These are phyloP conservation scores for Agrotis segetum DNA, from an alignment of 2,888 invertebrate genomes.

Conservation along the genomic window DNA sequence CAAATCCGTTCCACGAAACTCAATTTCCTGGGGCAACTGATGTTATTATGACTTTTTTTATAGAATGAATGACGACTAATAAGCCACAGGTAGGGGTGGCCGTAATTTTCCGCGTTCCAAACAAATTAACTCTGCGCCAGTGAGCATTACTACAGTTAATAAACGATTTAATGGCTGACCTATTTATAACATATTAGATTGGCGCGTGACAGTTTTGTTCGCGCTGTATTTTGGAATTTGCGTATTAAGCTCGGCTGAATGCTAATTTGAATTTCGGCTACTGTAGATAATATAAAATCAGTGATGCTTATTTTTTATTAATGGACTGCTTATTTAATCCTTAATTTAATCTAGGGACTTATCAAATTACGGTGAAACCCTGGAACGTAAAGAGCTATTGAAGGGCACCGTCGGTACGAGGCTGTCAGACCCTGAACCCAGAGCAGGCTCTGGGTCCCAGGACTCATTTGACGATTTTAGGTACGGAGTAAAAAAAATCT, in stretches of 20 bases:
- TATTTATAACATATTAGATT: slow-evolving; percentile 76
- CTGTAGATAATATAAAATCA: slow-evolving; percentile 24
- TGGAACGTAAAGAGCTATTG: no score
- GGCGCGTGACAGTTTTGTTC: slow-evolving; percentile 70
- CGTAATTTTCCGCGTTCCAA: slow-evolving; percentile 74
- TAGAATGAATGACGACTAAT: slow-evolving; percentile 68
- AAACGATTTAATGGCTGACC: slow-evolving; percentile 77
- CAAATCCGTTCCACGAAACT: slow-evolving; percentile 59
- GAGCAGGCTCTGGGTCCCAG: no score
- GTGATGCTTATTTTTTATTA: slow-evolving; percentile 17
- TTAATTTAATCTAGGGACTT: no score
- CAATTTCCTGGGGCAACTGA: slow-evolving; percentile 60
- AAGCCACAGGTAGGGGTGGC: slow-evolving; percentile 68
- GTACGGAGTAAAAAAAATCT: no score
- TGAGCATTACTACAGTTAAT: slow-evolving; percentile 78
- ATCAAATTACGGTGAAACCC: no score
- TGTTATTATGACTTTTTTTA: slow-evolving; percentile 65
- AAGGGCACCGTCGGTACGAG: no score
- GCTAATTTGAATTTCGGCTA: slow-evolving; percentile 38
- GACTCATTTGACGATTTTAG: no score
- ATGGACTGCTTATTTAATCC: slow-evolving; percentile 2
- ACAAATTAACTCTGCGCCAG: slow-evolving; percentile 76
- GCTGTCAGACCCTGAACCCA: no score
- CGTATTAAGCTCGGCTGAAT: slow-evolving; percentile 41
- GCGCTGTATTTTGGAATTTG: slow-evolving; percentile 43